Base-by-base conservation (phyloP, 1,140 invertebrate genomes). In the Protaetia brevitarsis region DNA sequence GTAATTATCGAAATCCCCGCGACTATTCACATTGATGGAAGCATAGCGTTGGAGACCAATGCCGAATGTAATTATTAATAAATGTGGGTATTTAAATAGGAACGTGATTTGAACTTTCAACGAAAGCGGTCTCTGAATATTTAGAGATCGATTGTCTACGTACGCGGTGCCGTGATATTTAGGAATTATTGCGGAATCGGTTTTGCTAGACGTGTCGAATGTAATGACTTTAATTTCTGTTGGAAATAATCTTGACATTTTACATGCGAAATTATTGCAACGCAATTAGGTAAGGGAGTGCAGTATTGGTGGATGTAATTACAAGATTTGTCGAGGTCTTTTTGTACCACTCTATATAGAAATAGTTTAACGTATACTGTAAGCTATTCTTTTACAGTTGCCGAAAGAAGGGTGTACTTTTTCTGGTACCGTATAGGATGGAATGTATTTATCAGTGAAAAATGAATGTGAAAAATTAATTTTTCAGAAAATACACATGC, bases 1-100 rank as follows among this genome's bases (percentile, higher is more conserved):
- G n/a, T n/a, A n/a, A n/a, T n/a, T 68, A 71, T 71, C 30, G 62
- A 41, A 37, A 37, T 13, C 5, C 34, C 34, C 16, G 34, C 4
- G 16, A 37, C 16, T 11, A 1, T 37, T 23, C 51, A 16, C 21
- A 10, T 26, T 28, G 11, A 59, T 21, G 11, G 16, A 29, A n/a
- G 57, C 27, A 27, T 59, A 13, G 30, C 11, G 27, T 29, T 7
- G 13, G 3, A 6, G 11, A 27, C n/a, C 1, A 28, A n/a, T n/a
- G 13, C 11, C 10, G 27, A 59, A n/a, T 11, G 11, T 59, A 59
- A n/a, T 59, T 28, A 29, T 28, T 59, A 59, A 28, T 59, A 27
- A 28, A 1, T 11, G n/a, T n/a, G 11, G 27, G 21, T 59, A 59
- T 59, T 31, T 28, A 59, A 59, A 31, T 16, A 16, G 13, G 57